A percentile compares a stretch with the other conserved stretches of the same genome.
Conservation (phyloP, 2,888 invertebrate genomes). For the Leptinotarsa peninsularis region DNA sequence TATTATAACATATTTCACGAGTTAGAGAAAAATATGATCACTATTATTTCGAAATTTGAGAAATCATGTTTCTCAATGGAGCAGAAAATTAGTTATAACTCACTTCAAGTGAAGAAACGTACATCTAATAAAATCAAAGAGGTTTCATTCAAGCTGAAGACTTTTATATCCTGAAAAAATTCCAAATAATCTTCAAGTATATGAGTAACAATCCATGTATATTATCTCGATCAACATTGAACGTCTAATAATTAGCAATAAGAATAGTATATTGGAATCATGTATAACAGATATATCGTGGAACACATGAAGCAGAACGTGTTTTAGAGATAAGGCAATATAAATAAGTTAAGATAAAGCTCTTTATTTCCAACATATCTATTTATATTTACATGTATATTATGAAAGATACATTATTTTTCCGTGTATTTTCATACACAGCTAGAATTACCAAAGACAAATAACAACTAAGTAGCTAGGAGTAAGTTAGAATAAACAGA, state of each 20-base stretch:
- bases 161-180: not conserved
- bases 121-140: no score
- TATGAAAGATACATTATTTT: slow-evolving; percentile 27
- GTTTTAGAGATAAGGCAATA: slow-evolving; percentile 10
- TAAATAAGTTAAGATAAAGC: slow-evolving; percentile 9
- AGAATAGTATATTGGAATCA: not conserved
- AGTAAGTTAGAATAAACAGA: not conserved
- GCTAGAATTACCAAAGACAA: slow-evolving; percentile 45
- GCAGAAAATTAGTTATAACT: no score
- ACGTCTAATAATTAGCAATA: not conserved
- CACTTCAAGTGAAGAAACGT: no score
- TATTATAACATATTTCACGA: no score
- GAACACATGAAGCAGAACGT: not conserved
- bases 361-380: slow-evolving; percentile 38
- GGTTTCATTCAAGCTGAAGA: not conserved
- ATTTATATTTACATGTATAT: slow-evolving; percentile 29
- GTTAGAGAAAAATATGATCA: no score
- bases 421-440: slow-evolving; percentile 32
- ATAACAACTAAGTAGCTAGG: slow-evolving; percentile 22
- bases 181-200: not conserved
- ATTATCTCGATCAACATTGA: not conserved
- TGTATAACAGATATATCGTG: not conserved
- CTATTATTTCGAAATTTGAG: no score
- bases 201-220: not conserved
- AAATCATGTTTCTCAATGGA: no score